Percentiles rank a stretch among this genome's conserved stretches.
Evolutionary conservation across 2,888 invertebrate genomes (phyloP).

Genomic region (Eledona agricola): DNA sequence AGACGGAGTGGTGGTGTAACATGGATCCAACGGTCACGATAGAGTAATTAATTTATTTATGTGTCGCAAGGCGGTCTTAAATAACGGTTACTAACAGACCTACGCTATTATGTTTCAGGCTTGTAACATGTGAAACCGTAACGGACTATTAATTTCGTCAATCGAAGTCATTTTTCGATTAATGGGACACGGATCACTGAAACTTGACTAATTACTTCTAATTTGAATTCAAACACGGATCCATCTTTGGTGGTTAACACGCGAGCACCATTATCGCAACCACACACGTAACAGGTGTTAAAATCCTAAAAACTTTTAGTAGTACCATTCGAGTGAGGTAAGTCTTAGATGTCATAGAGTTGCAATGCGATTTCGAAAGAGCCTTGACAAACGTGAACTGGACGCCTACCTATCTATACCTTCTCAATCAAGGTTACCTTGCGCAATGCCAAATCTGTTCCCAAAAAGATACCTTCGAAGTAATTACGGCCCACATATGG

Average conservation of each 20-base stretch:
- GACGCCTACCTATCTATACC: conserved; percentile 35
- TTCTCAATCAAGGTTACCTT: conserved; percentile 35
- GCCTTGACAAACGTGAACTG: conserved; percentile 37
- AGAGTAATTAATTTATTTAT: conserved; percentile 32
- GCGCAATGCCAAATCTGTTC: conserved; percentile 33
- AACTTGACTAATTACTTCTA: conserved; percentile 27
- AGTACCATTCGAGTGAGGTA: conserved; percentile 20
- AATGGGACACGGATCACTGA: no score
- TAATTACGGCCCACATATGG: conserved; percentile 36
- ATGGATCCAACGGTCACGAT: conserved; percentile 20
- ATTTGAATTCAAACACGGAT: conserved; percentile 4
- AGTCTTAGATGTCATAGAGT: conserved; percentile 30
- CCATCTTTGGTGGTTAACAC: conserved; percentile 11
- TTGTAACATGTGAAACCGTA: conserved; percentile 27
- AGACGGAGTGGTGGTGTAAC: conserved; percentile 9
- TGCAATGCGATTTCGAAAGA: conserved; percentile 31
- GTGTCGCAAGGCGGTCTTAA: conserved; percentile 33
- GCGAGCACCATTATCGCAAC: conserved; percentile 10
- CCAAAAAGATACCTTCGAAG: conserved; percentile 31
- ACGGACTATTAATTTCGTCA: conserved; percentile 21
- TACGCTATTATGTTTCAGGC: conserved; percentile 27
- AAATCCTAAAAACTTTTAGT: conserved; percentile 14
- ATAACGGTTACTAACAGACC: conserved; percentile 23
- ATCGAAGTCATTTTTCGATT: conserved; percentile 18
- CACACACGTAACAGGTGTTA: conserved; percentile 25